These are phyloP conservation scores for Onthophagus taurus DNA, from an alignment of 1,140 invertebrate species.

Conservation along the genomic window DNA sequence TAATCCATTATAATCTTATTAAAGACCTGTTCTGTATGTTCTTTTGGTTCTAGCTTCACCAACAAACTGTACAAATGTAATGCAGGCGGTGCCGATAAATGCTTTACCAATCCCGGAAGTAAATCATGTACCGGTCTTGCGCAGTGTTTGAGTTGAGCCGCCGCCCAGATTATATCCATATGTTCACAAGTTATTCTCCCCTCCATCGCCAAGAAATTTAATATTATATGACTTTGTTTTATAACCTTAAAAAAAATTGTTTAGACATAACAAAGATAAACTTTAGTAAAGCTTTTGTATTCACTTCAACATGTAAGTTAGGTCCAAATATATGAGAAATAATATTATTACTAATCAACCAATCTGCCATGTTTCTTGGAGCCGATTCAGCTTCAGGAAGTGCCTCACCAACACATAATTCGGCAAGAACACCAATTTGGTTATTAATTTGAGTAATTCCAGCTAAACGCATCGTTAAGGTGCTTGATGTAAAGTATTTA, in stretches of 20 bases:
- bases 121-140: constrained; percentile 87
- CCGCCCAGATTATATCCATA: constrained; percentile 87
- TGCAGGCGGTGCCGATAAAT: constrained; percentile 76
- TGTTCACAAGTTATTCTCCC: constrained; percentile 83
- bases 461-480: constrained; percentile 83
- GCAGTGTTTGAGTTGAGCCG: constrained; percentile 89
- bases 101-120: constrained; percentile 79
- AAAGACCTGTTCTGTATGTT: constrained; percentile 78
- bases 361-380: constrained; percentile 74
- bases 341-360: constrained; percentile 85
- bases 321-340: constrained; percentile 92
- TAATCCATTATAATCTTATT: not conserved
- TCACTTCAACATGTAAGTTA: constrained; percentile 88
- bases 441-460: constrained; percentile 90
- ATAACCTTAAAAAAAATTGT: constrained; percentile 53
- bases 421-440: constrained; percentile 84
- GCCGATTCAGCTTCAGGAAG: constrained; percentile 72
- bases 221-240: constrained; percentile 87
- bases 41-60: constrained; percentile 74
- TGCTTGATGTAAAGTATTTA: constrained; percentile 90
- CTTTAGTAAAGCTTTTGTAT: constrained; percentile 5
- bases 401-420: constrained; percentile 78
- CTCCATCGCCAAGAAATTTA: constrained; percentile 88
- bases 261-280: constrained; percentile 2
- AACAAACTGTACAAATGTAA: constrained; percentile 79